These are phyloP conservation scores for Lithophane semibrunnea DNA, from an alignment of 2,888 invertebrate species.

Conservation along the genomic window DNA sequence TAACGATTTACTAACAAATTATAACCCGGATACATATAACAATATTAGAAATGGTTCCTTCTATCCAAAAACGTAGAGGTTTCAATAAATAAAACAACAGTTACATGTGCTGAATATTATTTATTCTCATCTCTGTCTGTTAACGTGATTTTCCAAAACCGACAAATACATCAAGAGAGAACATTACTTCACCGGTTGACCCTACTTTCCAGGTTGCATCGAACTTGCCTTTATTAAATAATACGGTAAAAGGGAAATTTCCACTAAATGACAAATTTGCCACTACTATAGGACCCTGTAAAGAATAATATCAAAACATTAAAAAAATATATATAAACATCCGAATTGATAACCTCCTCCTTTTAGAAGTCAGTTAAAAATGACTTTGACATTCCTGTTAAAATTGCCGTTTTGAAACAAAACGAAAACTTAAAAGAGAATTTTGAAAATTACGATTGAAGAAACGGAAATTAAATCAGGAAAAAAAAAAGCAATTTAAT, in stretches of 20 bases:
- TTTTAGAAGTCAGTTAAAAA: not conserved
- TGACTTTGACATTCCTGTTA: not conserved
- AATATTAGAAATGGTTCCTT: not conserved
- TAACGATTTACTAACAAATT: not conserved
- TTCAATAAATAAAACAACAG: not conserved
- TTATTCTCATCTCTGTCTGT: not conserved
- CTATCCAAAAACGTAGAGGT: not conserved
- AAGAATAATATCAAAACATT: not conserved
- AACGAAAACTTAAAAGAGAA: too few relatives aligned
- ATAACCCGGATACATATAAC: not conserved
- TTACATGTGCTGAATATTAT: not conserved
- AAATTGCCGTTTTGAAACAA: too few relatives aligned
- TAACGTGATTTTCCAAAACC: constrained; percentile 12
- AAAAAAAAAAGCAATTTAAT: not conserved
- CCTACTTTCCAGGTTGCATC: constrained; percentile 25
- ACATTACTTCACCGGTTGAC: constrained; percentile 11
- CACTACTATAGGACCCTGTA: constrained; percentile 30
- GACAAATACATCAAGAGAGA: constrained; percentile 17
- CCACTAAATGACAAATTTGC: constrained; percentile 42
- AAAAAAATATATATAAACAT: not conserved
- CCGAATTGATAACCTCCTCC: too few relatives aligned
- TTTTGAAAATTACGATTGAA: not conserved
- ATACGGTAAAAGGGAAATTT: constrained; percentile 30
- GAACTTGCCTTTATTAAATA: constrained; percentile 42
- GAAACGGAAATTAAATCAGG: not conserved